Evolutionary conservation across 2,888 invertebrate species (phyloP).

Genomic region (Scaptomyza reducta): DNA sequence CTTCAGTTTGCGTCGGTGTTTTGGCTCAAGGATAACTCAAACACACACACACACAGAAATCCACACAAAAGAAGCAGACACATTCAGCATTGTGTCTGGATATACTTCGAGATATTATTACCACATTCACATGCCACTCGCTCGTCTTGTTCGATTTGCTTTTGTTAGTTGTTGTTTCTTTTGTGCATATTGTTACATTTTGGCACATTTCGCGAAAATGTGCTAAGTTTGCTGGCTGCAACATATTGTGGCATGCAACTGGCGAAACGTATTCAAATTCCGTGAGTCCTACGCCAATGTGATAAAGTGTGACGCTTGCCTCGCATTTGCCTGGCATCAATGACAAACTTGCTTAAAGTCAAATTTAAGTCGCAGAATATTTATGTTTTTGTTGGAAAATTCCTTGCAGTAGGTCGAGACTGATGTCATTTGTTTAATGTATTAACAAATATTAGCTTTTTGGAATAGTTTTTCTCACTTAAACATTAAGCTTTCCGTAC

Average conservation of each 20-base stretch:
- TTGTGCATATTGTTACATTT: conserved; percentile 30
- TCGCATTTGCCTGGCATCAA: conserved; percentile 5
- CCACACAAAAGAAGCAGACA: conserved; percentile 1
- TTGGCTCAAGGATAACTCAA: conserved; percentile 40
- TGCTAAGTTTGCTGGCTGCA: conserved; percentile 29
- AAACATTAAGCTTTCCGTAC: too few species aligned
- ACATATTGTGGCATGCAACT: conserved; percentile 36
- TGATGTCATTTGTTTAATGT: too few species aligned
- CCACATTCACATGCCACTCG: conserved; percentile 37
- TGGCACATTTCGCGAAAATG: conserved; percentile 50
- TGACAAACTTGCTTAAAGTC: not conserved
- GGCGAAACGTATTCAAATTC: conserved; percentile 35
- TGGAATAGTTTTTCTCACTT: too few species aligned
- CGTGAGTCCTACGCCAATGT: conserved; percentile 23
- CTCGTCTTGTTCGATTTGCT: conserved; percentile 25
- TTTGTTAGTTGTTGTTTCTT: conserved; percentile 8
- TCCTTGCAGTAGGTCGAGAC: not conserved
- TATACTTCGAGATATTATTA: conserved; percentile 45
- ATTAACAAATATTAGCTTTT: too few species aligned
- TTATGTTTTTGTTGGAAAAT: not conserved
- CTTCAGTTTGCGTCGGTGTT: conserved; percentile 32
- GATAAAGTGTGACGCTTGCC: conserved; percentile 26
- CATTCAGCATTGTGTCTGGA: not conserved
- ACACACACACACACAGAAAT: conserved; percentile 11
- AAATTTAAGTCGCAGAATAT: not conserved